Base-by-base conservation (phyloP, 2,113 vertebrate species). In the Alligator mississippiensis region DNA sequence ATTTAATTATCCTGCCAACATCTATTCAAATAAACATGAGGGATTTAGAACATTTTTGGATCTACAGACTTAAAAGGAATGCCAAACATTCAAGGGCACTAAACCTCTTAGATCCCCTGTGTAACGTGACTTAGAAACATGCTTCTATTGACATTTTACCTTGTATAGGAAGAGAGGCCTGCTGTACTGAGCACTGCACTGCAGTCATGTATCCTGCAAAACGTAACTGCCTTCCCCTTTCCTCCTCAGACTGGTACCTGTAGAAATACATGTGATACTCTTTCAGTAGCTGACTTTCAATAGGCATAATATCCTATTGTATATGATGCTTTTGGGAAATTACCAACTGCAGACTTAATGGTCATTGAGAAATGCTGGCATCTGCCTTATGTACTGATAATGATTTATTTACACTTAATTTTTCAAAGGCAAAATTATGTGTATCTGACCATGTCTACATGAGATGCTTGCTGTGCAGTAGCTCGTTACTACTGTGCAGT, bases 1-100 rank as follows among this genome's bases (percentile, higher is more conserved):
- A 63, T 96, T 96, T 96, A 96, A 96, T 96, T 97, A 97, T 96
- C 96, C 94, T 97, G 96, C 95, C 97, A 97, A 96, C 93, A 93
- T 97, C 95, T 93, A 97, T 97, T 97, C 96, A 97, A 97, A 96
- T 96, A 97, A 97, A 97, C 97, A 97, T 63, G 92, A 93, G 80
- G 82, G 90, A 96, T 96, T 97, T 96, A 89, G 90, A 92, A 87
- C 64, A 21, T 80, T 92, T 89, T 34, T 59, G 13, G 66, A 85
- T 80, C 79, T 94, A 58, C 88, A 89, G 88, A 82, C 93, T 97
- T 96, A 93, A 97, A 96, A 96, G 93, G 93, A 96, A 97, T 96
- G 83, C 94, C 96, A 96, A 90, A 83, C 96, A 97, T 97, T 97
- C 95, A 92, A 78, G 84, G 77, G 95, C 94, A 93, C 82, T 93